Base-by-base conservation (phyloP, 2,797 vertebrate species). In the Channa striata region DNA sequence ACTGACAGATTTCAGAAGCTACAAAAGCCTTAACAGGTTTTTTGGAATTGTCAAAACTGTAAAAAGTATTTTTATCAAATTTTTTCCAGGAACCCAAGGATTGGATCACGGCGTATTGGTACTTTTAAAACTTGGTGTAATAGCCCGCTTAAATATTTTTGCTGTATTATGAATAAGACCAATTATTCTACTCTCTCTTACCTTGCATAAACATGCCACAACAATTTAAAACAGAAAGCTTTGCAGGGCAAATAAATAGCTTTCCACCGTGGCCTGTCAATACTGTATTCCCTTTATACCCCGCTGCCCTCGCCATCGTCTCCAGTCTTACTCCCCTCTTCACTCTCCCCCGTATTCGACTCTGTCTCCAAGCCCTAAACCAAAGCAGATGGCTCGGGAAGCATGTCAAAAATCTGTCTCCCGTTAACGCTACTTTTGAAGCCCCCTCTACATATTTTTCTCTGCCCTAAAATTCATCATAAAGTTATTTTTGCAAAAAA, bases 371-470 rank as follows among this genome's bases (percentile, higher is more conserved):
- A 84, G 69, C 84, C 85, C 90, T 95, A 96, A 97, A 94, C 93
- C 87, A 93, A 95, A 96, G 94, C 96, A 97, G 96, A 96, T 96
- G 95, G 90, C 9, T 76, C 89, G 94, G 95, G 94, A 95, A 91
- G 90, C 64, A 90, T 95, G 91, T 95, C 95, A 95, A 94, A 96
- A 96, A 96, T 97, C 96, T 96, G 96, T 95, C 93, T 95, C 94
- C 94, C 87, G 94, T 97, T 96, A 96, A 88, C 89, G 88, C 90
- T 89, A 92, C 87, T 92, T 94, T 93, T 94, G 87, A 94, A 95
- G 94, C 93, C 92, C 93, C 93, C 87, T 67, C 67, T 47, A 40
- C 51, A 65, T 80, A 80, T 86, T 85, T 81, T 93, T 94, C 68
- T 74, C 78, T 75, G 75, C 74, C 75, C 66, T 77, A 77, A 89